phyloP scores from a whole-genome alignment of 2,113 vertebrate genomes.

The Paramisgurnus dabryanus region DNA sequence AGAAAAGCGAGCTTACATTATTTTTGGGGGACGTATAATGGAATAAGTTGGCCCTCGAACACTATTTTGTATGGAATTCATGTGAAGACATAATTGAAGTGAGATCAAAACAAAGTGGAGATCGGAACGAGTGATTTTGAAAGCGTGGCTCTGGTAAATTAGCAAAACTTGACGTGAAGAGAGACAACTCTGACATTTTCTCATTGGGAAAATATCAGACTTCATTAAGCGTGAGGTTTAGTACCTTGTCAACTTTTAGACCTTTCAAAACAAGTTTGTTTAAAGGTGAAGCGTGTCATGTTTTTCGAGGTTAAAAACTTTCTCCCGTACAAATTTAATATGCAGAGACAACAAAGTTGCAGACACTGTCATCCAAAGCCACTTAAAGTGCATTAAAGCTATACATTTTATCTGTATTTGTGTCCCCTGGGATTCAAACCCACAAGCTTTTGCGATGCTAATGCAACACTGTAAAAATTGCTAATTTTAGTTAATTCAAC shows the following conservation, averaged over 20 bases:
- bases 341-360: no score
- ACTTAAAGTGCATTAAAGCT: no score
- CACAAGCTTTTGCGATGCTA: no score
- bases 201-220: constrained; percentile 6
- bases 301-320: no score
- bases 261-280: constrained; percentile 28
- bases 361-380: no score
- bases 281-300: no score
- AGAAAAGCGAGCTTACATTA: constrained; percentile 31
- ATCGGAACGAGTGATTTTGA: constrained; percentile 30
- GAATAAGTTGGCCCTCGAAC: constrained; percentile 1
- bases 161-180: constrained; percentile 3
- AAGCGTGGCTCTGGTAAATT: constrained; percentile 32
- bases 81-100: neutral
- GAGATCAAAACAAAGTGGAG: constrained; percentile 21
- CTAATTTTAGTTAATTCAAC: no score
- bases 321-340: no score
- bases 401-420: no score
- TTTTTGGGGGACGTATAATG: neutral
- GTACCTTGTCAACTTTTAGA: neutral
- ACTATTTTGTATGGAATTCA: constrained; percentile 12
- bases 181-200: constrained; percentile 34
- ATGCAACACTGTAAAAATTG: no score
- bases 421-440: no score
- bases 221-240: constrained; percentile 6